phyloP scores from a whole-genome alignment of 2,113 vertebrate genomes.

The Rhabdornis inornatus region DNA sequence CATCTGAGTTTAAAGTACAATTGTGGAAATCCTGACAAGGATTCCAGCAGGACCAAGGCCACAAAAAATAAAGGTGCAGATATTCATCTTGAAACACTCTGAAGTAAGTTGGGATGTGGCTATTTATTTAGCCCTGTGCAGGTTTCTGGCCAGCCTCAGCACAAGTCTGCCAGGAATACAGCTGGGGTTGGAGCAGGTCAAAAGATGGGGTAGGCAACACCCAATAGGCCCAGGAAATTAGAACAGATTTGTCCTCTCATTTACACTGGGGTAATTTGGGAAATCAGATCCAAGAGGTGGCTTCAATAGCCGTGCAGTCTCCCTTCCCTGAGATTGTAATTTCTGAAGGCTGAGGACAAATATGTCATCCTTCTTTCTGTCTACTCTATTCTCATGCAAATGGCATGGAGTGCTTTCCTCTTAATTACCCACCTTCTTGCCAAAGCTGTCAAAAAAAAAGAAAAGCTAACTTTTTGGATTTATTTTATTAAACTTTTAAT shows the following conservation, averaged over 20 bases:
- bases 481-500: conserved; percentile 46
- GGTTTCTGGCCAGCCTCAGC: neutral
- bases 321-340: neutral
- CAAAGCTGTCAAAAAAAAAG: conserved; percentile 32
- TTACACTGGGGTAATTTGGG: neutral
- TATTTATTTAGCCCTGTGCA: neutral
- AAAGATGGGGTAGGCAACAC: neutral
- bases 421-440: conserved; percentile 17
- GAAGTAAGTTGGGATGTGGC: neutral
- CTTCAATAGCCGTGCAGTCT: neutral
- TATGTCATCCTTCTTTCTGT: conserved; percentile 28
- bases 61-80: neutral
- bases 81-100: neutral
- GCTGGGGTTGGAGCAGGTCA: neutral
- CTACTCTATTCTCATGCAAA: conserved; percentile 38
- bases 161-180: neutral
- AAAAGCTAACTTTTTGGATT: conserved; percentile 19
- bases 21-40: neutral
- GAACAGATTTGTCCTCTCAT: neutral
- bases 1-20: neutral
- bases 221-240: neutral
- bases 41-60: neutral
- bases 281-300: conserved; percentile 5
- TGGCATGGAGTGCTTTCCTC: neutral
- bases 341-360: conserved; percentile 42